phyloP scores from a whole-genome alignment of 2,888 invertebrate species.

The Luperina testacea region DNA sequence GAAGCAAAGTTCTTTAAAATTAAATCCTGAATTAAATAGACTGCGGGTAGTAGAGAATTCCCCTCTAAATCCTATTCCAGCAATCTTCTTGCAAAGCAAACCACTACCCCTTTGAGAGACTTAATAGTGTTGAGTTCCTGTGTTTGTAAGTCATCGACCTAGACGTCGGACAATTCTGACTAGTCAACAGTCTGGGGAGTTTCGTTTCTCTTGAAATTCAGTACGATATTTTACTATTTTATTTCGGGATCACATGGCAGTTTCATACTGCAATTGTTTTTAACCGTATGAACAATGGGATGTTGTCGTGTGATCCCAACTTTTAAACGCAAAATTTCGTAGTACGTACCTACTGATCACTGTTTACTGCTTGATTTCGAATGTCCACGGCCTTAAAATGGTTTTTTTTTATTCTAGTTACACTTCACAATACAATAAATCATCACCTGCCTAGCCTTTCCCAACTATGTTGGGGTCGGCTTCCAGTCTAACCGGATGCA shows the following conservation, averaged over 20 bases:
- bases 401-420: not conserved
- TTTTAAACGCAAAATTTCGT: not conserved
- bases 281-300: not conserved
- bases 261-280: not conserved
- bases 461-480: too few species aligned
- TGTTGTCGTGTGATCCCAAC: not conserved
- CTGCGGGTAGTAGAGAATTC: too few species aligned
- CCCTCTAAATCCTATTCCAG: not conserved
- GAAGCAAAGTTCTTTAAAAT: too few species aligned
- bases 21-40: too few species aligned
- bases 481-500: too few species aligned
- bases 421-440: not conserved
- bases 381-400: not conserved
- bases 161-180: conserved; percentile 8
- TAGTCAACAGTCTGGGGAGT: conserved; percentile 9
- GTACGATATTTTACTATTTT: not conserved
- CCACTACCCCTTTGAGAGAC: conserved; percentile 1
- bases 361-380: too few species aligned
- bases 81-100: not conserved
- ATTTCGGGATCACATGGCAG: not conserved
- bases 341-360: not conserved
- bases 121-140: conserved; percentile 1
- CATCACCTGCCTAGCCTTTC: too few species aligned
- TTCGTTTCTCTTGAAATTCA: conserved; percentile 2
- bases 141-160: conserved; percentile 36